Evolutionary conservation across 1,140 invertebrate species (phyloP).

Genomic region (Papilio machaon): DNA sequence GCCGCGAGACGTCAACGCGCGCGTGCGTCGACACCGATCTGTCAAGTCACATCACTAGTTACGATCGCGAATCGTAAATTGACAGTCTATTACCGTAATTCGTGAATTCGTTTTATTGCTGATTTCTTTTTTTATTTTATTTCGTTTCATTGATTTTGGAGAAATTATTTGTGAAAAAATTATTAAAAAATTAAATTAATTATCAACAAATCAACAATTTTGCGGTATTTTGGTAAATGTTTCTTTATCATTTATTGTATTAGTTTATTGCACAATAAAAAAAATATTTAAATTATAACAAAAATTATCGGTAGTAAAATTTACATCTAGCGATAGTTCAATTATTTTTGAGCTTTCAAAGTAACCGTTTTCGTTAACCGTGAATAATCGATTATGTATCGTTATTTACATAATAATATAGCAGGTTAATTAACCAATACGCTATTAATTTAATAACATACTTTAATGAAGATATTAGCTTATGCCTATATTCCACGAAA

Average conservation of each 20-base stretch:
- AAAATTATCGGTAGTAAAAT: background rate
- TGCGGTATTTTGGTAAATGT: background rate
- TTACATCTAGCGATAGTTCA: constrained; percentile 7
- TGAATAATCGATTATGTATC: constrained; percentile 57
- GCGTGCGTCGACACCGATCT: constrained; percentile 45
- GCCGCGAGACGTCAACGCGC: constrained; percentile 61
- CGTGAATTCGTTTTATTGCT: background rate
- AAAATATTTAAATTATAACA: background rate
- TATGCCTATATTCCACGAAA: constrained; percentile 14
- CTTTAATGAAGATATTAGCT: constrained; percentile 49
- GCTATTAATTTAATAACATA: constrained; percentile 45
- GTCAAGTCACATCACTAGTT: constrained; percentile 16
- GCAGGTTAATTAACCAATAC: constrained; percentile 49
- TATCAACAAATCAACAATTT: background rate
- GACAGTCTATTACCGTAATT: background rate
- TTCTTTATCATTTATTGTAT: background rate
- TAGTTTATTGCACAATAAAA: background rate
- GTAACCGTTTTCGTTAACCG: constrained; percentile 50
- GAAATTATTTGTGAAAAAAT: too few species aligned
- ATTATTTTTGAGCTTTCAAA: constrained; percentile 23
- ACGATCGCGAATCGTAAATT: constrained; percentile 26
- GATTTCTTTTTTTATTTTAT: background rate
- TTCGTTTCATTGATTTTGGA: background rate
- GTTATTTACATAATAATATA: constrained; percentile 57
- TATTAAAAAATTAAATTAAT: background rate